A percentile compares a stretch with the other conserved stretches of the same genome.
Conservation (phyloP, 2,113 vertebrate genomes). For the Halcyon malimbica region DNA sequence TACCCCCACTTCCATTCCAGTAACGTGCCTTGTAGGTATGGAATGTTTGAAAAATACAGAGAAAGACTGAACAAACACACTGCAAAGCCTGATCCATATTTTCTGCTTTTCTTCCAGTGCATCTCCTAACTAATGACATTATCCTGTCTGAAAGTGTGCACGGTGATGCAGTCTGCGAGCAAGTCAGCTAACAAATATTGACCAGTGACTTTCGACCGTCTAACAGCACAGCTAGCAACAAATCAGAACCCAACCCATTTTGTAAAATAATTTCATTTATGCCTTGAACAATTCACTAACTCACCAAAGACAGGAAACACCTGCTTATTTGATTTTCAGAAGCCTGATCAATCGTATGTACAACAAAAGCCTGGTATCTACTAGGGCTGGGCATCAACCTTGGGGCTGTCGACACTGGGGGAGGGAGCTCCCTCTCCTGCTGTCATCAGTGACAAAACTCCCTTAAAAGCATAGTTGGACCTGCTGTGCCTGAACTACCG, state of each 20-base stretch:
- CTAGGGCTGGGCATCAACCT: conserved; percentile 66
- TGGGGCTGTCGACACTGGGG: background rate
- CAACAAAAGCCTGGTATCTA: conserved; percentile 54
- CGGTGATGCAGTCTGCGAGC: background rate
- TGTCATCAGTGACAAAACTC: background rate
- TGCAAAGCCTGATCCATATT: background rate
- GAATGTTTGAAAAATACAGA: background rate
- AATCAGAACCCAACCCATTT: conserved; percentile 21
- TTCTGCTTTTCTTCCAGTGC: background rate
- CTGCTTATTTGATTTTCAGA: background rate
- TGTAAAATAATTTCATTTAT: background rate
- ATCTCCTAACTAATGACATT: background rate
- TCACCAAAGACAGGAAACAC: background rate
- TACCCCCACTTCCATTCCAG: background rate
- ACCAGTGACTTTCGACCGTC: background rate
- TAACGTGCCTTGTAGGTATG: background rate
- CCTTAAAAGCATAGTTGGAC: background rate
- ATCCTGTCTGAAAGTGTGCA: background rate
- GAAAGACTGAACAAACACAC: background rate
- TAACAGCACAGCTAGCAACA: background rate
- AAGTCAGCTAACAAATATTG: background rate
- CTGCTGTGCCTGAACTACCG: background rate
- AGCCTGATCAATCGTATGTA: background rate
- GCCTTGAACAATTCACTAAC: background rate
- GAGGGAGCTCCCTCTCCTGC: background rate